Evolutionary conservation across 2,113 vertebrate genomes (phyloP).

Genomic region (Sapayoa aenigma): DNA sequence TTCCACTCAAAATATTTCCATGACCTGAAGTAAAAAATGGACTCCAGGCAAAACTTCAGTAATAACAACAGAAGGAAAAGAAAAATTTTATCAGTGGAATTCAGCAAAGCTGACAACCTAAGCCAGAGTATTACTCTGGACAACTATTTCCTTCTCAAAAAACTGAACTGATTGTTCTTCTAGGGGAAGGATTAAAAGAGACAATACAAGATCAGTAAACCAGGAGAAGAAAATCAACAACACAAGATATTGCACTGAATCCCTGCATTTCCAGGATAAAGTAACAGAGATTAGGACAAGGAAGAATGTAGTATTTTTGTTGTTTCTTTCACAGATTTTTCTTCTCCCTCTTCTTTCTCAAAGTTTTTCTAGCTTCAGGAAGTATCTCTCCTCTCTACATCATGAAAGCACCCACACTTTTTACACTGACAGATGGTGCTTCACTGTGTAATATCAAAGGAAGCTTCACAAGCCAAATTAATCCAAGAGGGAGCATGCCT

Average conservation of each 20-base stretch:
- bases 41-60: neutral
- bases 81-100: neutral
- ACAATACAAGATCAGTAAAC: neutral
- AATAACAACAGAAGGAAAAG: neutral
- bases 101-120: neutral
- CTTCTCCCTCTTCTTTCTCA: neutral
- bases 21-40: neutral
- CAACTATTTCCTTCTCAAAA: neutral
- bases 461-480: conserved; percentile 28
- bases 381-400: neutral
- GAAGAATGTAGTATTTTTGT: neutral
- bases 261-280: neutral
- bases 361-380: conserved; percentile 3
- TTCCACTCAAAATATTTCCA: neutral
- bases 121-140: neutral
- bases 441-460: conserved; percentile 15
- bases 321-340: neutral
- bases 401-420: neutral
- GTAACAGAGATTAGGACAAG: neutral
- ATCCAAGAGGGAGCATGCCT: conserved; percentile 23
- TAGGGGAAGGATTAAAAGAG: neutral
- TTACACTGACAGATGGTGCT: conserved; percentile 47
- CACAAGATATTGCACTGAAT: neutral
- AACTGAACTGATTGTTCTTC: neutral
- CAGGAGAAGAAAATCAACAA: neutral